phyloP scores from a whole-genome alignment of 2,888 invertebrate genomes.

The Strigamia crassipes region DNA sequence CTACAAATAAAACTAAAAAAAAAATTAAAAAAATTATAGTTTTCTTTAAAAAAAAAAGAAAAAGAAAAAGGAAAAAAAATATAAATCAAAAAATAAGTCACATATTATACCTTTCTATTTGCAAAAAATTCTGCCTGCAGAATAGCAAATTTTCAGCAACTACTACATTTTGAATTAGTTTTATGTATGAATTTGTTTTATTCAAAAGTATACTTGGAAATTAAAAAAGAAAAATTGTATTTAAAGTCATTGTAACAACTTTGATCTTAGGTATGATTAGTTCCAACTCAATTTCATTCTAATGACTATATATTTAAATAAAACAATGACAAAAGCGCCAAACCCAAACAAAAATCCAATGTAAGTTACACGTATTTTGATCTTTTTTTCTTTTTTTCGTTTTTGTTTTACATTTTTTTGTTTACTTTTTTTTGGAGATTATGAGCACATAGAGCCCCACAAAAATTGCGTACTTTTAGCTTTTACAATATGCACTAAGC shows the following conservation, averaged over 20 bases:
- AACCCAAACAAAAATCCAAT: constrained; percentile 1
- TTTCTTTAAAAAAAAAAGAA: neutral
- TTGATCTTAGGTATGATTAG: neutral
- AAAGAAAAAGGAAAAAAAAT: constrained; percentile 14
- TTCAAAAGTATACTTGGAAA: neutral
- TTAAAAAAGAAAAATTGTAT: neutral
- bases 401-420: neutral
- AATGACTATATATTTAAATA: neutral
- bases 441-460: neutral
- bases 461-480: constrained; percentile 18
- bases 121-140: constrained; percentile 39
- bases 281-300: neutral
- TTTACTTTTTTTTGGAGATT: neutral
- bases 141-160: constrained; percentile 24
- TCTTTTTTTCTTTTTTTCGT: neutral
- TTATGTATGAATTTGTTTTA: neutral
- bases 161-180: neutral
- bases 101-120: constrained; percentile 15
- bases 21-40: neutral
- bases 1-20: neutral
- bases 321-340: neutral
- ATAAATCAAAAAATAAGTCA: constrained; percentile 8
- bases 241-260: neutral
- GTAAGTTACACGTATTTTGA: neutral
- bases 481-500: constrained; percentile 34